Percentiles rank a stretch among this genome's conserved stretches.
phyloP scores from a whole-genome alignment of 2,888 invertebrate species.

The Stenoptilia bipunctidactyla region DNA sequence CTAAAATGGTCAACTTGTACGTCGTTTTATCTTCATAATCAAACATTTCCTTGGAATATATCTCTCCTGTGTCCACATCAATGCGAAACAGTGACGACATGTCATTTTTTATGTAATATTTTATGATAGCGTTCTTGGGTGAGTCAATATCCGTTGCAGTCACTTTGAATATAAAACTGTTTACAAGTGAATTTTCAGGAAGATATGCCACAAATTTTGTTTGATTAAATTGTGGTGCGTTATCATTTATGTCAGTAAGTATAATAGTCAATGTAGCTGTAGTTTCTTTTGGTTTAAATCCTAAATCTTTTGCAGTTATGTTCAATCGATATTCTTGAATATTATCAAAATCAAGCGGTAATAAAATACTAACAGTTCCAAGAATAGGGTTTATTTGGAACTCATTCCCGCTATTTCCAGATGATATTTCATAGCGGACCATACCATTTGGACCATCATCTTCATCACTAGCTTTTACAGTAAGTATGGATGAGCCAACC shows the following conservation, averaged over 20 bases:
- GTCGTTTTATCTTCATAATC: conserved; percentile 88
- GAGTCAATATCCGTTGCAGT: conserved; percentile 89
- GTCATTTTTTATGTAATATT: conserved; percentile 85
- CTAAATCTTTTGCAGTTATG: conserved; percentile 89
- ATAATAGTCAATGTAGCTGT: conserved; percentile 87
- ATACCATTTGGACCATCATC: conserved; percentile 93
- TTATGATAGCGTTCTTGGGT: conserved; percentile 86
- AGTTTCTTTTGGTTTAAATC: conserved; percentile 81
- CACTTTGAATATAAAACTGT: conserved; percentile 81
- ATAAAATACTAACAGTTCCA: conserved; percentile 84
- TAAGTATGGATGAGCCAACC: conserved; percentile 85
- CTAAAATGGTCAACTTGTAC: conserved; percentile 83
- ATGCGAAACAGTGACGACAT: conserved; percentile 83
- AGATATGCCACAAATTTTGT: conserved; percentile 82
- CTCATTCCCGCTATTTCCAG: conserved; percentile 84
- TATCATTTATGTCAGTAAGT: conserved; percentile 93
- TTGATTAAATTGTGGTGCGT: conserved; percentile 88
- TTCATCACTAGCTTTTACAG: conserved; percentile 85
- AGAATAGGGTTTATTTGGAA: conserved; percentile 83
- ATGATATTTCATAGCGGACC: conserved; percentile 85
- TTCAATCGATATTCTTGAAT: conserved; percentile 87
- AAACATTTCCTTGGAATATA: conserved; percentile 81
- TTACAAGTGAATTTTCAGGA: conserved; percentile 84
- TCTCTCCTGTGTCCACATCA: conserved; percentile 81
- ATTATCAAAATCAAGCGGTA: conserved; percentile 88